Evolutionary conservation across 2,888 invertebrate genomes (phyloP).

Genomic region (Chrysotoxum bicinctum): DNA sequence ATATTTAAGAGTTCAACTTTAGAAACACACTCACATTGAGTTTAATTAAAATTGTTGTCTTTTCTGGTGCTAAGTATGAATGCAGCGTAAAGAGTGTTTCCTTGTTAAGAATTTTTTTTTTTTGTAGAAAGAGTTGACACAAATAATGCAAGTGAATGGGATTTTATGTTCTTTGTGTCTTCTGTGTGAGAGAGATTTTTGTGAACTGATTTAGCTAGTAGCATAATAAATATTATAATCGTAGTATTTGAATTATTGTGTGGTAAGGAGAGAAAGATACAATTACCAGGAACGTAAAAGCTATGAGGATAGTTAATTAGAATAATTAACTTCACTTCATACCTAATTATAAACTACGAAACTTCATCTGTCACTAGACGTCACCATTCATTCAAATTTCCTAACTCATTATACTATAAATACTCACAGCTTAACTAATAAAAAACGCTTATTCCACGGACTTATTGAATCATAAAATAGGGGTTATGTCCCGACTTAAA

Average conservation of each 20-base stretch:
- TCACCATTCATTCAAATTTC: too few relatives aligned
- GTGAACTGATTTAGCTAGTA: neutral
- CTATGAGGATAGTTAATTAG: neutral
- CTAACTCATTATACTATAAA: too few relatives aligned
- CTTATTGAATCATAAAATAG: too few relatives aligned
- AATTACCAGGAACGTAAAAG: neutral
- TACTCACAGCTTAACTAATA: too few relatives aligned
- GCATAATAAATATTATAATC: neutral
- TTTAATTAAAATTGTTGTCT: constrained; percentile 45
- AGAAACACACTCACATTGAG: constrained; percentile 19
- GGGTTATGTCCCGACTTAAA: too few relatives aligned
- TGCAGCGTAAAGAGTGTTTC: constrained; percentile 7
- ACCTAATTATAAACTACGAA: too few relatives aligned
- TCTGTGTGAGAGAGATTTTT: neutral
- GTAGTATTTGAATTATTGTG: neutral
- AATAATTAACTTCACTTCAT: too few relatives aligned
- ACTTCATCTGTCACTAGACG: too few relatives aligned
- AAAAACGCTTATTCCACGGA: too few relatives aligned
- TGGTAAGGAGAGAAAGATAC: neutral
- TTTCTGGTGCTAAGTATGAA: constrained; percentile 20
- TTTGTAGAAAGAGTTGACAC: constrained; percentile 11
- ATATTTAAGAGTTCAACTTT: neutral
- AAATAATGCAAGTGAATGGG: constrained; percentile 5
- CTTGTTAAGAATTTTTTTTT: constrained; percentile 12
- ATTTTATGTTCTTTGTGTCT: neutral